phyloP scores from a whole-genome alignment of 2,797 vertebrate species.

The Mastacembelus armatus region DNA sequence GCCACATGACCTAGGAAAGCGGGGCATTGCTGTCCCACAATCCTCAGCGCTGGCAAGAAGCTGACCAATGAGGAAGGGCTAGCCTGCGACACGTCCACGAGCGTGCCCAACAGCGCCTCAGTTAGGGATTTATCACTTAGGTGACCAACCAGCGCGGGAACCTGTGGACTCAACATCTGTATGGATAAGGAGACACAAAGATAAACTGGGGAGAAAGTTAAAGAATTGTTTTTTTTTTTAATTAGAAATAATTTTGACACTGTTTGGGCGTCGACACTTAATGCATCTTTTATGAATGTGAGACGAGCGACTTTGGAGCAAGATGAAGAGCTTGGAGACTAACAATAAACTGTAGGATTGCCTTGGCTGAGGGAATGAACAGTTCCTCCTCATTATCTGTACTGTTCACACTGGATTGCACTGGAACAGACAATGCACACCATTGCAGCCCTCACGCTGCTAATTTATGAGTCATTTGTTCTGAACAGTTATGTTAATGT shows the following conservation, averaged over 20 bases:
- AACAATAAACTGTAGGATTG: conserved; percentile 37
- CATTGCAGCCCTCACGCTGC: conserved; percentile 14
- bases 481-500: conserved; percentile 31
- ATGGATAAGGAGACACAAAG: conserved; percentile 2
- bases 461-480: conserved; percentile 41
- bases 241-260: not conserved
- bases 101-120: conserved; percentile 85
- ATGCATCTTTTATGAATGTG: conserved; percentile 35
- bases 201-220: not conserved
- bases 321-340: conserved; percentile 26
- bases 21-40: conserved; percentile 84
- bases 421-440: conserved; percentile 23
- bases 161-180: conserved; percentile 88
- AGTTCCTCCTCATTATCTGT: conserved; percentile 55
- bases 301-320: conserved; percentile 24
- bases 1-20: conserved; percentile 88
- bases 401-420: conserved; percentile 30
- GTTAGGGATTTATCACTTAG: conserved; percentile 84
- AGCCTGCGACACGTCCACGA: conserved; percentile 88
- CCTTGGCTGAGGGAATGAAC: conserved; percentile 28
- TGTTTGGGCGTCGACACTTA: not conserved
- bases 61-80: conserved; percentile 85
- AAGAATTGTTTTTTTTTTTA: not conserved
- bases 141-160: conserved; percentile 84
- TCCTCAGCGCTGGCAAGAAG: conserved; percentile 87